Evolutionary conservation across 2,888 invertebrate genomes (phyloP), one percentile per base, ranked within the genome.

Genomic region (Andrena chrysosceles): DNA sequence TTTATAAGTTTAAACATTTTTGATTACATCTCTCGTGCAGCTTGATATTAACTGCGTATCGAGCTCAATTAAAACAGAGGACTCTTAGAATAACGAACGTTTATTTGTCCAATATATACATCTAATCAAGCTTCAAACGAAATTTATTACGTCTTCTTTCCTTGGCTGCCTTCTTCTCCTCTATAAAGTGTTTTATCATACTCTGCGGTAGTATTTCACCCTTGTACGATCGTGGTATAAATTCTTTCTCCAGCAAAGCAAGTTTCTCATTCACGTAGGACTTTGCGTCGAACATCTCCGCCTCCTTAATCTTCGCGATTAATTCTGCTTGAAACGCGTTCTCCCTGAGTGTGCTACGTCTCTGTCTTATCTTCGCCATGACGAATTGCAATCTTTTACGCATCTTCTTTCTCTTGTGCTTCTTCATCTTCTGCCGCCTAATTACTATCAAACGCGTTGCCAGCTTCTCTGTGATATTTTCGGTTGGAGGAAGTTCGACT

Each of bases 361-460:
- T 96, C 90, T 96, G 96, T 75, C 93, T 94, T 85, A 95, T 95
- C 94, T 97, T 97, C 0, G 96, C 96, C 96, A 97, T 97, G 83
- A 96, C 95, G 93, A 96, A 96, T 90, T 96, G 96, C 97, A 97
- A 97, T 90, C 95, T 96, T 92, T 97, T 98, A 85, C 97, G 95
- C 73, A 97, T 94, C 94, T 98, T 98, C 93, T 94, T 96, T 63
- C 97, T 94, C 93, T 98, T 97, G 91, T 98, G 98, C 89, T 97
- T 97, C 93, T 96, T 97, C 97, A 98, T 98, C 94, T 98, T 98
- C 72, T 96, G 96, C 68, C 96, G 95, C 67, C 98, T 95, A 49
- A 98, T 97, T 0, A 97, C 96, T 85, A 98, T 96, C 77, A 98
- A 93, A 70, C 97, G 95, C 0, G 95, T 96, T 0, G 98, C 97